Conservation (phyloP, 2,113 vertebrate species). For the Cisticola juncidis region DNA sequence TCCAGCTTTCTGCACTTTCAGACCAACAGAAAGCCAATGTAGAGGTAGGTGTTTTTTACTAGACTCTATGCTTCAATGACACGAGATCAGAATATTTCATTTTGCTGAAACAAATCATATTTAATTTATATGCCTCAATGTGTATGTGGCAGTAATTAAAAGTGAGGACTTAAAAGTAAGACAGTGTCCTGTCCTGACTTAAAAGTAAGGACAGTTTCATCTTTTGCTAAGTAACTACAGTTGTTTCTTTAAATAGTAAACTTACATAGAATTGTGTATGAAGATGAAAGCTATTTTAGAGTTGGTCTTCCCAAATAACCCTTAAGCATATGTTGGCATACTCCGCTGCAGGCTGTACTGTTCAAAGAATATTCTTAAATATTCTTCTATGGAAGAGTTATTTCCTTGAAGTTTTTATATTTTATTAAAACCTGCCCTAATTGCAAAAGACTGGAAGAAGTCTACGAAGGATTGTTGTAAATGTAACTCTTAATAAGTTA, state of each 20-base stretch:
- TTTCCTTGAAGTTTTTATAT: neutral
- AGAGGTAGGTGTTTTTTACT: conserved; percentile 77
- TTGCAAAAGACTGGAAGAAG: neutral
- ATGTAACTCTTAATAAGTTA: neutral
- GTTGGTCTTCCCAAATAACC: neutral
- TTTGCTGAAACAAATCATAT: neutral
- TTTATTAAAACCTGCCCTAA: neutral
- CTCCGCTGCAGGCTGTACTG: neutral
- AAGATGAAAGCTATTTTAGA: neutral
- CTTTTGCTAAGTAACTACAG: neutral
- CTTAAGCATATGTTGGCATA: neutral
- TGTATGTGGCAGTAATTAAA: neutral
- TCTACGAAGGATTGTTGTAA: neutral
- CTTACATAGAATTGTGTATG: neutral
- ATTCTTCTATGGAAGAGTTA: neutral
- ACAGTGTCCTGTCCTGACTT: neutral
- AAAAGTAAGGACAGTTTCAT: neutral
- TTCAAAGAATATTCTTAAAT: neutral
- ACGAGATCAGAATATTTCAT: neutral
- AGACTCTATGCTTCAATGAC: neutral
- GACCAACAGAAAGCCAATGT: conserved; percentile 92
- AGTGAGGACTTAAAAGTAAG: neutral
- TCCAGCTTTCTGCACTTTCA: conserved; percentile 87
- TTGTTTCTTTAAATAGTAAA: neutral
- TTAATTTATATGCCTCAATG: neutral